A percentile compares a stretch with the other conserved stretches of the same genome.
phyloP scores from a whole-genome alignment of 2,888 invertebrate species.

The Drosophila buzzatii region DNA sequence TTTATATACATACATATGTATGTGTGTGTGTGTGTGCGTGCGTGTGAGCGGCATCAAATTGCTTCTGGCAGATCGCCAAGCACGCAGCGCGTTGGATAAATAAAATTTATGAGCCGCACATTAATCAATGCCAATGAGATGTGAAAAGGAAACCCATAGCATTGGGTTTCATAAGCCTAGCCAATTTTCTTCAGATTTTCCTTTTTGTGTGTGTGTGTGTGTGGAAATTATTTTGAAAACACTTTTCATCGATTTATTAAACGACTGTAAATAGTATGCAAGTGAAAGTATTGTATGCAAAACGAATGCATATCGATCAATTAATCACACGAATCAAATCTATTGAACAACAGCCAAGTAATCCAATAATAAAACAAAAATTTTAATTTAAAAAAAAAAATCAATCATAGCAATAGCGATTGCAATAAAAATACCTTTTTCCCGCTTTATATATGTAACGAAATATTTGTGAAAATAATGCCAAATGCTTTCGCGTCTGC shows the following conservation, averaged over 20 bases:
- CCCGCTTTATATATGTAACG: conserved; percentile 19
- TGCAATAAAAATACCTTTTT: conserved; percentile 11
- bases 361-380: background rate
- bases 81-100: conserved; percentile 20
- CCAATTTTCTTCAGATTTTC: background rate
- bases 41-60: conserved; percentile 2
- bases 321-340: conserved; percentile 14
- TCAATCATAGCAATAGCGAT: conserved; percentile 1
- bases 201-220: background rate
- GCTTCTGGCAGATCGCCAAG: conserved; percentile 19
- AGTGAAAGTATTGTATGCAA: conserved; percentile 35
- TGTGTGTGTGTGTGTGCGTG: background rate
- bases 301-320: conserved; percentile 16
- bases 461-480: conserved; percentile 25
- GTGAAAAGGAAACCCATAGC: conserved; percentile 7
- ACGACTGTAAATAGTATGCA: conserved; percentile 13
- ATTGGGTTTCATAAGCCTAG: conserved; percentile 4
- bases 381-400: no score
- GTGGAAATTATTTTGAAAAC: conserved; percentile 2
- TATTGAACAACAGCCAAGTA: background rate
- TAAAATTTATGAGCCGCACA: conserved; percentile 29
- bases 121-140: conserved; percentile 28
- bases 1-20: no score
- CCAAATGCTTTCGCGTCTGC: conserved; percentile 26
- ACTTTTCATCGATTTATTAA: conserved; percentile 18